These are phyloP conservation scores for Gorsachius goisagi DNA, from an alignment of 2,113 vertebrate genomes.

Conservation along the genomic window DNA sequence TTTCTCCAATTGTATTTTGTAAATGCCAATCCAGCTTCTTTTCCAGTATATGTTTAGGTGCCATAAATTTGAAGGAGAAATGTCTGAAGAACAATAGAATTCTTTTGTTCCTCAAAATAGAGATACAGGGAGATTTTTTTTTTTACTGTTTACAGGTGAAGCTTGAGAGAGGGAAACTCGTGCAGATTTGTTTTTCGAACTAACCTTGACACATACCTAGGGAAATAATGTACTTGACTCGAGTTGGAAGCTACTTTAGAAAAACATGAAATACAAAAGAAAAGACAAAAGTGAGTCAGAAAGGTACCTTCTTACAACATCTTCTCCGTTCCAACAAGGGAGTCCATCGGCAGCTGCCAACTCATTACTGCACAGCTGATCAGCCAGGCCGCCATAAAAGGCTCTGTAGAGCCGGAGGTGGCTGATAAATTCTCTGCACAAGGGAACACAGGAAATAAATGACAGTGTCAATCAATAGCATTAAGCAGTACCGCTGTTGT, in stretches of 20 bases:
- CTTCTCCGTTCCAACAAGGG: slow-evolving; percentile 85
- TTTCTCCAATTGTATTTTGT: not conserved
- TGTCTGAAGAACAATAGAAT: not conserved
- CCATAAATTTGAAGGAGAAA: not conserved
- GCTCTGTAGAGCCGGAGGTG: slow-evolving; percentile 76
- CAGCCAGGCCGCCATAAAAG: slow-evolving; percentile 81
- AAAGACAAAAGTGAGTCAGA: not conserved
- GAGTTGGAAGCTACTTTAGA: not conserved
- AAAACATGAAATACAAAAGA: not conserved
- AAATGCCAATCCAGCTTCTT: not conserved
- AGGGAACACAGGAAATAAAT: not conserved
- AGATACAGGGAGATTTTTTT: not conserved
- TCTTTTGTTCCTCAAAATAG: not conserved
- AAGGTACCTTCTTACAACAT: slow-evolving; percentile 79
- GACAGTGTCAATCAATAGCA: not conserved
- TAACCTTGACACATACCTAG: not conserved
- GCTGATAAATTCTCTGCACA: slow-evolving; percentile 82
- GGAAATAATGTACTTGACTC: not conserved
- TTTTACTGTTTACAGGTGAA: not conserved
- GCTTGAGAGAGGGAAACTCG: not conserved
- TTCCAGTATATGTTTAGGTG: not conserved
- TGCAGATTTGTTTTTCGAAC: not conserved
- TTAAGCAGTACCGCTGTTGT: not conserved
- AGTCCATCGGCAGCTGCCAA: slow-evolving; percentile 76
- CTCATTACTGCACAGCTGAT: slow-evolving; percentile 81